A percentile compares a stretch with the other conserved stretches of the same genome.
Evolutionary conservation across 2,113 vertebrate genomes (phyloP).

Genomic region (Salvator merianae): DNA sequence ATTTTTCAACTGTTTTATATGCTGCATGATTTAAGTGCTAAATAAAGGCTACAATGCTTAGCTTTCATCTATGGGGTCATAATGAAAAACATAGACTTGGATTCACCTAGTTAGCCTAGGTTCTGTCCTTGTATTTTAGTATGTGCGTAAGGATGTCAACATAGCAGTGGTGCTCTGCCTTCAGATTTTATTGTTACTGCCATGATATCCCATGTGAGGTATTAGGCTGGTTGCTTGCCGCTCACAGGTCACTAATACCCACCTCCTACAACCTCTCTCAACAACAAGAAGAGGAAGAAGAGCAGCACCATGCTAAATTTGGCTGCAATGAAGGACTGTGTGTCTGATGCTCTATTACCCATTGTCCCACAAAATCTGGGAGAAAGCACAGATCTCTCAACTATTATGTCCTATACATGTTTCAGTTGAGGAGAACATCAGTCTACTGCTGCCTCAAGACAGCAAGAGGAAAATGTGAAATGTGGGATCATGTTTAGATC

Average conservation of each 20-base stretch:
- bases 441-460: no score
- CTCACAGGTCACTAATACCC: neutral
- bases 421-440: neutral
- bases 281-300: neutral
- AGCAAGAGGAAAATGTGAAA: no score
- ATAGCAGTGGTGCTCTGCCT: neutral
- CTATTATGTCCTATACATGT: neutral
- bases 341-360: no score
- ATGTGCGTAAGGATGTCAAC: no score
- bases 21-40: neutral
- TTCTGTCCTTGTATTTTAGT: no score
- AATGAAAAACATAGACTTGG: neutral
- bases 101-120: neutral
- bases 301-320: neutral
- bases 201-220: neutral
- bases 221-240: neutral
- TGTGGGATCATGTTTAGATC: no score
- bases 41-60: neutral
- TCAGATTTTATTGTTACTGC: neutral
- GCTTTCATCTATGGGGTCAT: neutral
- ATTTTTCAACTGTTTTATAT: neutral
- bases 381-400: no score
- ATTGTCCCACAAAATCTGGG: no score
- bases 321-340: neutral
- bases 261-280: neutral